Conservation (phyloP, 2,888 invertebrate genomes). For the Alitta virens region DNA sequence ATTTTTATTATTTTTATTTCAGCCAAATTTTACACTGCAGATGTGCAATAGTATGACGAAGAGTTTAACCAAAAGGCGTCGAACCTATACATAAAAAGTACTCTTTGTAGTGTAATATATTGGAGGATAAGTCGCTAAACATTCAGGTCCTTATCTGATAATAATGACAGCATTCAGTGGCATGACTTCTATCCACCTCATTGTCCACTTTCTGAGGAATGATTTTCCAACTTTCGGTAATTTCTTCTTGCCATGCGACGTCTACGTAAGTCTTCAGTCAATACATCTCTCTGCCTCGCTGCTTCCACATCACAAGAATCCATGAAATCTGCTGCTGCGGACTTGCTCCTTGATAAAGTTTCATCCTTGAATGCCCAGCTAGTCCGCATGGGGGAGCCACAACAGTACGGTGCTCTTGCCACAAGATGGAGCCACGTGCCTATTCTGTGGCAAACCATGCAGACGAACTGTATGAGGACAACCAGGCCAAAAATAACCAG, state of each 20-base stretch:
- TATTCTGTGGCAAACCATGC: constrained; percentile 41
- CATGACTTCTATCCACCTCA: no score
- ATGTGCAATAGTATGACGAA: no score
- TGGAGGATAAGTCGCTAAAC: no score
- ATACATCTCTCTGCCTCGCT: neutral
- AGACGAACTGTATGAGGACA: constrained; percentile 40
- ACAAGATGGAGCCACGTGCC: constrained; percentile 35
- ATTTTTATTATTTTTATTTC: no score
- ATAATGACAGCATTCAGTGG: no score
- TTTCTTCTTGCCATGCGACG: neutral
- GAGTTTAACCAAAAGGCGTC: no score
- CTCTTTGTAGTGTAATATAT: no score
- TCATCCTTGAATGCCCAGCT: constrained; percentile 34
- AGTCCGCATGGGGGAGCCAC: constrained; percentile 29
- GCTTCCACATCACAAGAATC: neutral
- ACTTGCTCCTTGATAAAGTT: neutral
- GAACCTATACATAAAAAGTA: no score
- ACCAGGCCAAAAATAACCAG: constrained; percentile 42
- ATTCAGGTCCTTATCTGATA: no score
- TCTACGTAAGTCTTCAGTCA: neutral
- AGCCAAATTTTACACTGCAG: no score
- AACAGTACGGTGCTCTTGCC: constrained; percentile 40
- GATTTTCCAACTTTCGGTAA: no score
- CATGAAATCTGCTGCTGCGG: neutral
- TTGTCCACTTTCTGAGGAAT: no score